phyloP scores from a whole-genome alignment of 2,113 vertebrate species.

The Choloepus hoffmanni region DNA sequence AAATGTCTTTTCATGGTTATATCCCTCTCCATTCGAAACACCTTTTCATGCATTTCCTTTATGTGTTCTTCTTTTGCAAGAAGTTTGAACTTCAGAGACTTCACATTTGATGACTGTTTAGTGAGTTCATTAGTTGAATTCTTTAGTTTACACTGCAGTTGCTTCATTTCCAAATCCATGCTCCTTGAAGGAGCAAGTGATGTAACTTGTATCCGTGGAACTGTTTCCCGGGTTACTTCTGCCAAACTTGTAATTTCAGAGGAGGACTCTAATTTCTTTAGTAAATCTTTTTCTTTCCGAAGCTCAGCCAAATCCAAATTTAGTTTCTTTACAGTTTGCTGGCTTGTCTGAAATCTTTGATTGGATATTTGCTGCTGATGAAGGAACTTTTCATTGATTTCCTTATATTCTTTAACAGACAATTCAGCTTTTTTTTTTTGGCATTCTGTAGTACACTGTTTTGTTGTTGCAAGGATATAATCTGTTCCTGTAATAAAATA shows the following conservation, averaged over 20 bases:
- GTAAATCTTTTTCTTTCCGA: conserved; percentile 93
- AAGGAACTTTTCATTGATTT: conserved; percentile 88
- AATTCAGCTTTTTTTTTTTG: conserved; percentile 85
- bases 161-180: conserved; percentile 92
- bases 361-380: conserved; percentile 88
- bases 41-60: conserved; percentile 89
- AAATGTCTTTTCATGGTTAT: conserved; percentile 94
- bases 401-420: conserved; percentile 86
- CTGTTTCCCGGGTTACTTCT: conserved; percentile 76
- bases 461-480: conserved; percentile 91
- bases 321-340: conserved; percentile 91
- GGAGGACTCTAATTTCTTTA: conserved; percentile 89
- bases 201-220: conserved; percentile 80
- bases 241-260: conserved; percentile 82
- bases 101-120: conserved; percentile 90
- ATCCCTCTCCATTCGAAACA: conserved; percentile 90
- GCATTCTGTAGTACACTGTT: conserved; percentile 87
- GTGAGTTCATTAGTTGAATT: conserved; percentile 91
- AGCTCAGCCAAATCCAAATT: conserved; percentile 90
- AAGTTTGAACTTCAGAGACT: conserved; percentile 91
- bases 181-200: conserved; percentile 85
- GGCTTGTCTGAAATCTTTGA: conserved; percentile 90
- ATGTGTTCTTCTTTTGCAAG: conserved; percentile 91
- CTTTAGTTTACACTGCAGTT: conserved; percentile 94
- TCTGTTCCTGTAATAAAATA: conserved; percentile 87